Base-by-base conservation (phyloP, 2,888 invertebrate species). In the Gnatocerus cornutus region DNA sequence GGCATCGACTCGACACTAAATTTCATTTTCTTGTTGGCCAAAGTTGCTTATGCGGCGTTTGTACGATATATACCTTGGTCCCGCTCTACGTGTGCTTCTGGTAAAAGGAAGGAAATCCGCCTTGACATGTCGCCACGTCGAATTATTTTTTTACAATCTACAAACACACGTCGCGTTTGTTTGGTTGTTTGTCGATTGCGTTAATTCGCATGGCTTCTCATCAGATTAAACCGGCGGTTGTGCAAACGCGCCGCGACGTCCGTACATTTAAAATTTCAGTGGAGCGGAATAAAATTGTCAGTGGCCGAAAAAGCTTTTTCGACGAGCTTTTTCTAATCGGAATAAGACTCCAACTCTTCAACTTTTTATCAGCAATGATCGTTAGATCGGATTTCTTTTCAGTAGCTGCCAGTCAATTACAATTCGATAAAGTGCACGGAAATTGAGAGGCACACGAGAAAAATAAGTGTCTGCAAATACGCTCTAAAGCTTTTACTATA, bases 11-110 rank as follows among this genome's bases (percentile, higher is more conserved):
- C 75, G 76, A 74, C 77, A 76, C 78, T 79, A 82, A 82, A 82
- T 82, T 82, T 81, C 80, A 82, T 82, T 82, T 82, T 82, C 81
- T 80, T 79, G 78, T 80, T 80, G 79, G 76, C 72, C 75, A 78
- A 81, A 81, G 78, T 79, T 79, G 76, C 76, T 62, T 61, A 45
- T 27, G 62, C 63, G 63, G 53, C 58, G 41, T 68, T 63, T 50
- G 56, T 68, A 39, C 64, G 43, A 64, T 55, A 21, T 62, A 62
- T 46, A 63, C 48, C 48, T 50, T 50, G n/a, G 13, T n/a, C 45
- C 16, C 45, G 21, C 30, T 13, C 29, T 61, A 61, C 61, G 58
- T 50, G 56, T 45, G 53, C 9, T 27, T 46, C 46, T 4, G 48
- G 14, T 41, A 16, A 10, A 41, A 29, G 14, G 46, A 30, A 29